Percentiles rank a stretch among this genome's conserved stretches.
Conservation (phyloP, 2,797 vertebrate genomes). For the Mormyrus hasselquistii region DNA sequence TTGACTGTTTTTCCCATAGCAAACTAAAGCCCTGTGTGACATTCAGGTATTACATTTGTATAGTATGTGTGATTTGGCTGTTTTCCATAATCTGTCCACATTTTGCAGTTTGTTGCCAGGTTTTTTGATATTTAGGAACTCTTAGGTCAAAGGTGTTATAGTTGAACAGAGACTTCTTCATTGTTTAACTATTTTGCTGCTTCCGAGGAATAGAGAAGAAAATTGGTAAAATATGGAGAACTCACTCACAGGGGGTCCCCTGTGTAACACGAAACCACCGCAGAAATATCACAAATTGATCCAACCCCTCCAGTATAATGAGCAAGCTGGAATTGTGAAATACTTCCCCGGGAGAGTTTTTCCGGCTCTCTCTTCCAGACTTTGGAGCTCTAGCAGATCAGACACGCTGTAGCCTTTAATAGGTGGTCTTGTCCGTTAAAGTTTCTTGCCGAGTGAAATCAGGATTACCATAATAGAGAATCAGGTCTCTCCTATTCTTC, state of each 20-base stretch:
- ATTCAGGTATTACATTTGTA: background rate
- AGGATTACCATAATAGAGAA: background rate
- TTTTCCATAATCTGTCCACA: background rate
- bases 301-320: constrained; percentile 13
- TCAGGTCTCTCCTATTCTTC: background rate
- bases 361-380: background rate
- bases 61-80: background rate
- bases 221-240: constrained; percentile 12
- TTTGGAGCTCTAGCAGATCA: constrained; percentile 13
- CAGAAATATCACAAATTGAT: constrained; percentile 18
- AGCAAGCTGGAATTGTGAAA: constrained; percentile 17
- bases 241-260: background rate
- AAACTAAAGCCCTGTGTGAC: background rate
- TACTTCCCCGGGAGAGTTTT: constrained; percentile 10
- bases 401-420: constrained; percentile 14
- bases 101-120: background rate
- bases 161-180: background rate
- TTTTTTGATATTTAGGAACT: background rate
- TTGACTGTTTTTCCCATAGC: background rate
- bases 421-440: constrained; percentile 19
- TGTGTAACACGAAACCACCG: background rate
- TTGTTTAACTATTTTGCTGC: background rate
- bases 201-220: background rate
- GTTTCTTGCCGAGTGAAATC: background rate
- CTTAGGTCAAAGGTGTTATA: background rate